Evolutionary conservation across 2,888 invertebrate genomes (phyloP).

Genomic region (Iphiclides podalirius): DNA sequence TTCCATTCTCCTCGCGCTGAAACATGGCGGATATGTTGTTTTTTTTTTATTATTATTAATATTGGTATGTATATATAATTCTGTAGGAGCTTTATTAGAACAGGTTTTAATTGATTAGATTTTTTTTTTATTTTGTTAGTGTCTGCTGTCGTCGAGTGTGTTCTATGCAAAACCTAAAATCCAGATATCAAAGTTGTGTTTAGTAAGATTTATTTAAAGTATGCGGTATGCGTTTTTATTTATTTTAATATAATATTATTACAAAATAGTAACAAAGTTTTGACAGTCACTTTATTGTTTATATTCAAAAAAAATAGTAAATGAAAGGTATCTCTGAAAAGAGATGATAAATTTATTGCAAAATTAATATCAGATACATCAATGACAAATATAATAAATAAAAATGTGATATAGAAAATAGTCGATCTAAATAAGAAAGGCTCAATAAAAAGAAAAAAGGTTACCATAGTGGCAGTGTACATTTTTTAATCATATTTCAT

Average conservation of each 20-base stretch:
- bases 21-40: slow-evolving; percentile 39
- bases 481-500: too few relatives aligned
- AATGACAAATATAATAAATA: too few relatives aligned
- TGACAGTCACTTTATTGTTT: not conserved
- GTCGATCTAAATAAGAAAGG: too few relatives aligned
- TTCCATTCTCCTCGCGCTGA: slow-evolving; percentile 38
- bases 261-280: not conserved
- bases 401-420: too few relatives aligned
- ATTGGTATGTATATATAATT: too few relatives aligned
- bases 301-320: too few relatives aligned
- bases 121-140: slow-evolving; percentile 1
- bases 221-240: not conserved
- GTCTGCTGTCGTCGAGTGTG: not conserved
- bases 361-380: too few relatives aligned
- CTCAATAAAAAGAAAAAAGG: too few relatives aligned
- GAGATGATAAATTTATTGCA: not conserved
- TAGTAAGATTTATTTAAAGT: not conserved
- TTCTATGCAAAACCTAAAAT: not conserved
- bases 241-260: not conserved
- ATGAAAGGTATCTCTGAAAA: not conserved
- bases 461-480: too few relatives aligned
- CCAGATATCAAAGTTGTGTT: slow-evolving; percentile 18
- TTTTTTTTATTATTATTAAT: slow-evolving; percentile 19
- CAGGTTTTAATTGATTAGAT: not conserved
- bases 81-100: slow-evolving; percentile 24